Evolutionary conservation across 1,140 invertebrate species (phyloP).

Genomic region (Panagrolaimus sp.): DNA sequence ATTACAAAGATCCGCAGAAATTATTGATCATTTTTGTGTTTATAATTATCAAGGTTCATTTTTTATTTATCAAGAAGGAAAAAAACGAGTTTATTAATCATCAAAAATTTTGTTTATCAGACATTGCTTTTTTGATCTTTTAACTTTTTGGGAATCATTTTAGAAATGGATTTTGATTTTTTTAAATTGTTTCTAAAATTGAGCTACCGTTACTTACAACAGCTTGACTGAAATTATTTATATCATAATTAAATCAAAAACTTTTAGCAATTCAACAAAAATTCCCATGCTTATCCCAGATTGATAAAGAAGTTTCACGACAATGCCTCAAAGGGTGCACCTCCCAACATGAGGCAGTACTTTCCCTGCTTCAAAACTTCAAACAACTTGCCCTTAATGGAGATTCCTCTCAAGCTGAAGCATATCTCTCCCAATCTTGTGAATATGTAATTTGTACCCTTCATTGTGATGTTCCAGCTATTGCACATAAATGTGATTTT

Average conservation of each 20-base stretch:
- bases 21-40: conserved; percentile 58
- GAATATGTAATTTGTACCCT: conserved; percentile 56
- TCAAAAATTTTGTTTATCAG: too few relatives aligned
- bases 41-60: conserved; percentile 53
- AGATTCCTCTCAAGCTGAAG: conserved; percentile 54
- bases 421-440: conserved; percentile 53
- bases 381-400: conserved; percentile 57
- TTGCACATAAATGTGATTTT: conserved; percentile 53
- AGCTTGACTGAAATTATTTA: not conserved
- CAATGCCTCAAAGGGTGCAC: conserved; percentile 52
- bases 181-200: too few relatives aligned
- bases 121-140: too few relatives aligned
- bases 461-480: conserved; percentile 56
- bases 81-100: too few relatives aligned
- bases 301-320: conserved; percentile 40
- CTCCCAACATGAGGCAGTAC: conserved; percentile 51
- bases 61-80: too few relatives aligned
- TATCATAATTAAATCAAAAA: not conserved
- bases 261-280: conserved; percentile 50
- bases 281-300: conserved; percentile 49
- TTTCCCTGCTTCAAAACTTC: conserved; percentile 53
- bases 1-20: conserved; percentile 47
- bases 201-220: too few relatives aligned
- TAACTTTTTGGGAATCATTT: too few relatives aligned
- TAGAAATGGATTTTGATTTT: too few relatives aligned